Evolutionary conservation across 2,797 vertebrate species (phyloP).

Genomic region (Sternarchorhynchus goeldii): DNA sequence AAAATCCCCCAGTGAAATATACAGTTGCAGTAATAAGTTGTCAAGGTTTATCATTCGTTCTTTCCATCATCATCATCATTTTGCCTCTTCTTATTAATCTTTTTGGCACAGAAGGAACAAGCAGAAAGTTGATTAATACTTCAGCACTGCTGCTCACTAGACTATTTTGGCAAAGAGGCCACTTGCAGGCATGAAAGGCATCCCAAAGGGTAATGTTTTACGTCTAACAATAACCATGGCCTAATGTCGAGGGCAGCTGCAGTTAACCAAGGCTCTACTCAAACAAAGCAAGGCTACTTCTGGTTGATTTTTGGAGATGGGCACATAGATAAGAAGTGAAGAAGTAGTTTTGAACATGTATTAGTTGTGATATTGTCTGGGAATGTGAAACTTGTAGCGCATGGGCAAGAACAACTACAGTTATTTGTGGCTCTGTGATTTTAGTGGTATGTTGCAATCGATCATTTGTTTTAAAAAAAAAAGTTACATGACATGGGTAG

Average conservation of each 20-base stretch:
- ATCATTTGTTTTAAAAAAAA: background rate
- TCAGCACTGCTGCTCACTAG: constrained; percentile 2
- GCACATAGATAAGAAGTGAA: background rate
- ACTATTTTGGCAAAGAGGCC: constrained; percentile 25
- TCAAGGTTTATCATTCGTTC: no score
- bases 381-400: background rate
- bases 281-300: background rate
- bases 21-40: no score
- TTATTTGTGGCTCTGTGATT: no score
- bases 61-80: background rate
- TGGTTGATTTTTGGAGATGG: background rate
- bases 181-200: constrained; percentile 54
- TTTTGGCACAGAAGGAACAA: background rate
- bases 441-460: background rate
- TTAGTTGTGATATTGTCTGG: background rate
- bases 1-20: background rate
- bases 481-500: background rate
- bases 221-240: constrained; percentile 70
- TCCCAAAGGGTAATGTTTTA: constrained; percentile 61
- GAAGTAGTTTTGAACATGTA: background rate
- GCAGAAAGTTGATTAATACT: background rate
- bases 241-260: constrained; percentile 67
- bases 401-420: no score
- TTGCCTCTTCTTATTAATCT: background rate
- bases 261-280: constrained; percentile 16